These are phyloP conservation scores for Grantiella picta DNA, from an alignment of 2,113 vertebrate genomes.

Conservation along the genomic window DNA sequence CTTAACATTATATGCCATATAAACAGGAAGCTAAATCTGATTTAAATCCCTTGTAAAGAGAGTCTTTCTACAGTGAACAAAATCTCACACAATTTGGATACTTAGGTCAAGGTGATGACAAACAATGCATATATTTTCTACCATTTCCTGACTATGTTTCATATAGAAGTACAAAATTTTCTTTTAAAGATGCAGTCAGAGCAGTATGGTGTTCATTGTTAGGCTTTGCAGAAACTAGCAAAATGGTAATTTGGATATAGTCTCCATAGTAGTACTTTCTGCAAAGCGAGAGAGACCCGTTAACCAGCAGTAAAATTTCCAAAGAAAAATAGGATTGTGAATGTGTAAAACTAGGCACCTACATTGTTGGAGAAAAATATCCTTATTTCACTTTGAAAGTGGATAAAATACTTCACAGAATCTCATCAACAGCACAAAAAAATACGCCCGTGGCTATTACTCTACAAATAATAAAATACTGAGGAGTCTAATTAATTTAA, in stretches of 20 bases:
- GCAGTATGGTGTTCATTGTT: neutral
- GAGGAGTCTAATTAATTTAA: neutral
- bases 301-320: neutral
- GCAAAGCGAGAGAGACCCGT: neutral
- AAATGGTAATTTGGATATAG: neutral
- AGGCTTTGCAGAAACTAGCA: neutral
- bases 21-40: neutral
- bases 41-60: neutral
- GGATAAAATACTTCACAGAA: neutral
- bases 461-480: neutral
- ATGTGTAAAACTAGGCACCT: neutral
- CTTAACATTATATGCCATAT: neutral
- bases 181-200: neutral
- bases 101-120: neutral
- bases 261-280: neutral
- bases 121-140: neutral
- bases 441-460: neutral
- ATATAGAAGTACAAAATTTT: neutral
- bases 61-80: neutral
- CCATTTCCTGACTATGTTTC: neutral
- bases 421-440: too few species aligned
- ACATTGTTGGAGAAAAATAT: neutral
- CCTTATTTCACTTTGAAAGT: neutral
- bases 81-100: neutral
- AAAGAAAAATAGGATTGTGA: neutral